Evolutionary conservation across 2,888 invertebrate species (phyloP), one percentile per base, ranked within the genome.

Genomic region (Ophion ventricosus): DNA sequence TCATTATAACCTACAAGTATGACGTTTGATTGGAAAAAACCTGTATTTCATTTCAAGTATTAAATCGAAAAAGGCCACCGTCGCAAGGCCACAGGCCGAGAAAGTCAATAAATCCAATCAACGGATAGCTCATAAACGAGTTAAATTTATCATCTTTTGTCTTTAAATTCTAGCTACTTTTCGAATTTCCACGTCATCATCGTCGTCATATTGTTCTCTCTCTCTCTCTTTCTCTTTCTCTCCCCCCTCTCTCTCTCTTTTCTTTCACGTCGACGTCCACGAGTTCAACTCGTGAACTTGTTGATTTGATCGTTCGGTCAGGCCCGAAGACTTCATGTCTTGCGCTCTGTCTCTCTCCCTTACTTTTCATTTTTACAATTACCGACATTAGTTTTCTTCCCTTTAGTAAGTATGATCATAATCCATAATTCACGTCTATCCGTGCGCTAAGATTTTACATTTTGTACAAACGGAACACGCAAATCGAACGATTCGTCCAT

Each of bases 61-160:
- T 90, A 91, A 90, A 89, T 92, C 90, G 89, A 91, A 91, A 87
- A 92, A 92, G 92, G 92, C 92, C 92, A 92, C 92, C 87, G 87
- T 91, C 90, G 64, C 89, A 92, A 92, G 92, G 92, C 92, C 91
- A 91, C 90, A 89, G 90, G 91, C 91, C 90, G 89, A 88, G 88
- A 91, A 91, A 91, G 90, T 88, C 82, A 91, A 89, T 89, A 84
- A 90, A 90, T 90, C 87, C 86, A 90, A 89, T 88, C 82, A 88
- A 88, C 87, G 86, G 87, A 88, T 88, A 88, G 82, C 80, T 81
- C 84, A 80, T 80, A 25, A 80, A 79, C 43, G 73, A 83, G 49
- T 83, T 69, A 64, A 59, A 67, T 57, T 67, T 75, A 26, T 69
- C 25, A 56, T 54, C 20, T 82, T 54, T 57, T 23, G 26, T 69